Percentiles rank a stretch among this genome's conserved stretches.
These are phyloP conservation scores for Hepsetus odoe DNA, from an alignment of 2,113 vertebrate genomes.

Conservation along the genomic window DNA sequence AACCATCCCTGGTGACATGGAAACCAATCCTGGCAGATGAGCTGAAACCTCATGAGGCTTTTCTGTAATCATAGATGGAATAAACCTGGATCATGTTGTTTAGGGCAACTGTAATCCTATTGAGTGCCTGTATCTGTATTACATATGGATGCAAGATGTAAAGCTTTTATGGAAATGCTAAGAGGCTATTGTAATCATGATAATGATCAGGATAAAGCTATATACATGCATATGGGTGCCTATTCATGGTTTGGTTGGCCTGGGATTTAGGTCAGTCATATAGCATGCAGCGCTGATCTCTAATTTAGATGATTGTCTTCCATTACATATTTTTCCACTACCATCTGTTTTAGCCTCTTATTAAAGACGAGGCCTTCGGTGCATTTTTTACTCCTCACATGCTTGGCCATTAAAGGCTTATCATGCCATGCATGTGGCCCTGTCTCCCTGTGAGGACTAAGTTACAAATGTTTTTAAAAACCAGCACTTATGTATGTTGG, in stretches of 20 bases:
- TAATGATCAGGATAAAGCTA: background rate
- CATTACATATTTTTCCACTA: constrained; percentile 26
- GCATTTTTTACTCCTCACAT: constrained; percentile 26
- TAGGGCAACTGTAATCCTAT: background rate
- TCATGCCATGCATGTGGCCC: background rate
- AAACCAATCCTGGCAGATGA: background rate
- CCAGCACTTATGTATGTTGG: background rate
- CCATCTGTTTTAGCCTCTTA: constrained; percentile 47
- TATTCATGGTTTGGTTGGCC: background rate
- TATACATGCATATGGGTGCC: background rate
- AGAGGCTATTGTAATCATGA: background rate
- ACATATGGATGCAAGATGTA: background rate
- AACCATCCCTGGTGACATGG: background rate
- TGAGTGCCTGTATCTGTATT: background rate
- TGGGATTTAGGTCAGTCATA: constrained; percentile 48
- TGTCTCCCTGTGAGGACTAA: background rate
- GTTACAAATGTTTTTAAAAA: background rate
- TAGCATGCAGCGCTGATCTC: constrained; percentile 41
- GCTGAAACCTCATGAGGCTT: background rate
- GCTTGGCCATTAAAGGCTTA: constrained; percentile 5
- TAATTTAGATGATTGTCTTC: constrained; percentile 44
- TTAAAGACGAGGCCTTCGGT: constrained; percentile 10
- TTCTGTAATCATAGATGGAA: background rate
- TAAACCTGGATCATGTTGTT: background rate
- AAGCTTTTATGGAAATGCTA: no score